Evolutionary conservation across 2,797 vertebrate species (phyloP).

Genomic region (Garrulus glandarius): DNA sequence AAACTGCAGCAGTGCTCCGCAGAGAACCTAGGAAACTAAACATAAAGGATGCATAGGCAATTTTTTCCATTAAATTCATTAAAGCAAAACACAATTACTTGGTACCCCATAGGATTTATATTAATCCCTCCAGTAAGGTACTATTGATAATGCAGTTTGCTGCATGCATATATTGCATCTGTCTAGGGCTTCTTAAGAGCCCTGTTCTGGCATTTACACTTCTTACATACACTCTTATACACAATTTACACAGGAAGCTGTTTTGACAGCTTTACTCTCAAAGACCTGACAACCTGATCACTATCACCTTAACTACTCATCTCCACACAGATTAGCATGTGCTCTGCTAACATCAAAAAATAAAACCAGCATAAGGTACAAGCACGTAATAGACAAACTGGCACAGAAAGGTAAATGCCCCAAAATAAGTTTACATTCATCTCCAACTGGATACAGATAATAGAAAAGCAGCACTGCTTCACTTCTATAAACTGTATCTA

Average conservation of each 20-base stretch:
- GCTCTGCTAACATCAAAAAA: slow-evolving; percentile 66
- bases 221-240: slow-evolving; percentile 64
- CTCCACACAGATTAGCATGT: slow-evolving; percentile 48
- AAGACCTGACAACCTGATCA: slow-evolving; percentile 42
- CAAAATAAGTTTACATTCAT: slow-evolving; percentile 74
- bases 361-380: slow-evolving; percentile 62
- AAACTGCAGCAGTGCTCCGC: slow-evolving; percentile 38
- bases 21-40: slow-evolving; percentile 67
- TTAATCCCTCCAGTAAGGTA: slow-evolving; percentile 71
- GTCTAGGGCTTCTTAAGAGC: slow-evolving; percentile 55
- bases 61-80: slow-evolving; percentile 62
- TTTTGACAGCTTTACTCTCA: slow-evolving; percentile 60
- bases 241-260: slow-evolving; percentile 65
- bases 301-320: neutral
- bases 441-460: slow-evolving; percentile 73
- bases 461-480: slow-evolving; percentile 14
- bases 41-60: slow-evolving; percentile 71
- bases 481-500: slow-evolving; percentile 49
- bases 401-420: slow-evolving; percentile 79
- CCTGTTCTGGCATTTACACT: slow-evolving; percentile 55
- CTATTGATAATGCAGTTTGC: slow-evolving; percentile 67
- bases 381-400: slow-evolving; percentile 70
- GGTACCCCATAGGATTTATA: slow-evolving; percentile 72
- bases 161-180: slow-evolving; percentile 71
- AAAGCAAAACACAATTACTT: slow-evolving; percentile 74